Percentiles rank a stretch among this genome's conserved stretches.
Evolutionary conservation across 2,888 invertebrate genomes (phyloP).

Genomic region (Mycalesis mineus): DNA sequence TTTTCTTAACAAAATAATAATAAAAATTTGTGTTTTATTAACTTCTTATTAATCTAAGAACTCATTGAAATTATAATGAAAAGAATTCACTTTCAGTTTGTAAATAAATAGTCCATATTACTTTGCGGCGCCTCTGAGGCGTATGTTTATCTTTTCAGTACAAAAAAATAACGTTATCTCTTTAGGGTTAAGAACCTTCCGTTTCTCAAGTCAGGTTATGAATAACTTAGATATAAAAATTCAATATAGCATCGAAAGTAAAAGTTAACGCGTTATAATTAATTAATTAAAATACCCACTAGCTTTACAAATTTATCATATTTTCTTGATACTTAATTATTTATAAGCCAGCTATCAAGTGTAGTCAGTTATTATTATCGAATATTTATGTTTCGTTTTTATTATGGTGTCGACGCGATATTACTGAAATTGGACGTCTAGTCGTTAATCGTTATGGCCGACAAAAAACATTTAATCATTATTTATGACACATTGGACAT

Average conservation of each 20-base stretch:
- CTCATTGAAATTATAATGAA: no score
- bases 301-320: not conserved
- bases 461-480: conserved; percentile 42
- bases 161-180: no score
- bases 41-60: no score
- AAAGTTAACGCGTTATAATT: not conserved
- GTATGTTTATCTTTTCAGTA: no score
- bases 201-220: not conserved
- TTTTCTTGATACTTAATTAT: conserved; percentile 34
- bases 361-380: conserved; percentile 33
- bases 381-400: conserved; percentile 42
- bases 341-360: conserved; percentile 39
- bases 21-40: no score
- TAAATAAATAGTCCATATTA: no score
- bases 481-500: conserved; percentile 39
- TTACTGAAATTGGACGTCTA: conserved; percentile 41
- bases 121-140: no score
- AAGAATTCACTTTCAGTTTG: no score
- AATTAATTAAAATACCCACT: not conserved
- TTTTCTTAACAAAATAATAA: no score
- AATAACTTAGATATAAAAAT: not conserved
- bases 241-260: not conserved
- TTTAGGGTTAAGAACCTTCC: no score
- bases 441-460: conserved; percentile 35
- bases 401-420: conserved; percentile 41